These are phyloP conservation scores for Geodia barretti DNA, from an alignment of 37 sponge, comb jelly and placozoan genomes.

Conservation along the genomic window DNA sequence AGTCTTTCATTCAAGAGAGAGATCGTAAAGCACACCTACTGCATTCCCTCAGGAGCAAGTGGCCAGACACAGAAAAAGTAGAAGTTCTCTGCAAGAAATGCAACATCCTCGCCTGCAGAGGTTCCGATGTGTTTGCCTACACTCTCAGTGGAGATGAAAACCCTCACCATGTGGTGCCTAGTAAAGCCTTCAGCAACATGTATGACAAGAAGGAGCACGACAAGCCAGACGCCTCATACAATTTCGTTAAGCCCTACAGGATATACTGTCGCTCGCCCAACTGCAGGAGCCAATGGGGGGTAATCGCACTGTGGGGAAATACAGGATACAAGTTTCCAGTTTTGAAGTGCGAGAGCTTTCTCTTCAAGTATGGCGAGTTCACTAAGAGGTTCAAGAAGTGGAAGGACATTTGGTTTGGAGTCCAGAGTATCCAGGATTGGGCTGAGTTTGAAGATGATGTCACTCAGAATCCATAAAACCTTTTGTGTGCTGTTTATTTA, in stretches of 20 bases:
- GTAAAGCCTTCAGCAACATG: constrained; percentile 1
- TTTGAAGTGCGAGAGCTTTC: constrained; percentile 61
- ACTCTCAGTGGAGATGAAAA: too few relatives aligned
- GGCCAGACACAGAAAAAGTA: too few relatives aligned
- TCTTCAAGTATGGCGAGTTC: constrained; percentile 27
- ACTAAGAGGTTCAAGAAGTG: constrained; percentile 38
- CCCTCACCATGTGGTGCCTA: constrained; percentile 42
- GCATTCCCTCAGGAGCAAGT: too few relatives aligned
- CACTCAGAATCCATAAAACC: too few relatives aligned
- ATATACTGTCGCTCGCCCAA: constrained; percentile 38
- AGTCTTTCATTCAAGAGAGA: too few relatives aligned
- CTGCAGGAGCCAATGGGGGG: constrained; percentile 66
- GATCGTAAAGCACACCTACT: too few relatives aligned
- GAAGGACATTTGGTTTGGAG: constrained; percentile 51
- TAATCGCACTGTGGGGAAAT: constrained; percentile 18
- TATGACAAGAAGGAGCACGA: background rate
- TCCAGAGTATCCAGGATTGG: too few relatives aligned
- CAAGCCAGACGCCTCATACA: constrained; percentile 18
- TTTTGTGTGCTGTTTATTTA: too few relatives aligned
- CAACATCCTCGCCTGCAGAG: constrained; percentile 48
- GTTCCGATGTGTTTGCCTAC: constrained; percentile 44
- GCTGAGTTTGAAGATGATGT: too few relatives aligned
- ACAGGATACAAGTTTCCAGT: constrained; percentile 42
- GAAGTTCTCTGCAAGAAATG: constrained; percentile 72
- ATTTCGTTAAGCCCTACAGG: constrained; percentile 26